These are phyloP conservation scores for Nemotelus pantherinus DNA, from an alignment of 2,888 invertebrate genomes.

Conservation along the genomic window DNA sequence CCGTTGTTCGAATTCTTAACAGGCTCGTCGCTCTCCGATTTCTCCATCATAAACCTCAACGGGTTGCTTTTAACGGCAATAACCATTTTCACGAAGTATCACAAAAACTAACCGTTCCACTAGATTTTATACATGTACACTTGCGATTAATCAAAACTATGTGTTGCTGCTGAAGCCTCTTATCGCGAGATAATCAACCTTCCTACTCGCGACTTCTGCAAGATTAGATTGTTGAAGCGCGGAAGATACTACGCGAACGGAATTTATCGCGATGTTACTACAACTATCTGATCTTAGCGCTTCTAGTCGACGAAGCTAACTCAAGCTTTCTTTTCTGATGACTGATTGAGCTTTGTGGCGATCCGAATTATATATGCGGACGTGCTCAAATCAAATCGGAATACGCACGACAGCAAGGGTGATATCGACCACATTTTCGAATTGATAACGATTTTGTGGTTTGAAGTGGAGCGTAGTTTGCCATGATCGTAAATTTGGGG, in stretches of 20 bases:
- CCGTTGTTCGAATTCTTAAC: background rate
- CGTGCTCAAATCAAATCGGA: background rate
- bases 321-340: constrained; percentile 32
- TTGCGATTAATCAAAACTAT: background rate
- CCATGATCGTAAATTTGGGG: too few species aligned
- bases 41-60: constrained; percentile 42
- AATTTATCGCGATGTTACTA: background rate
- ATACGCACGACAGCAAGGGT: too few species aligned
- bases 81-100: constrained; percentile 48
- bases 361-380: constrained; percentile 47
- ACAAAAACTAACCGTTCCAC: constrained; percentile 4
- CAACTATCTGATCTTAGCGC: background rate
- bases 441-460: too few species aligned
- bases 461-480: too few species aligned
- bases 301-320: constrained; percentile 2
- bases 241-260: background rate
- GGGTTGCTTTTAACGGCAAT: constrained; percentile 45
- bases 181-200: constrained; percentile 25
- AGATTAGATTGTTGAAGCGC: background rate
- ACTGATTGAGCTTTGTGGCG: constrained; percentile 39
- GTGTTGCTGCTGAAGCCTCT: constrained; percentile 10
- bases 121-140: constrained; percentile 22
- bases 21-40: constrained; percentile 2
- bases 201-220: background rate
- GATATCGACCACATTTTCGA: too few species aligned